These are phyloP conservation scores for Aphis craccivora DNA, from an alignment of 1,140 invertebrate genomes.

Conservation along the genomic window DNA sequence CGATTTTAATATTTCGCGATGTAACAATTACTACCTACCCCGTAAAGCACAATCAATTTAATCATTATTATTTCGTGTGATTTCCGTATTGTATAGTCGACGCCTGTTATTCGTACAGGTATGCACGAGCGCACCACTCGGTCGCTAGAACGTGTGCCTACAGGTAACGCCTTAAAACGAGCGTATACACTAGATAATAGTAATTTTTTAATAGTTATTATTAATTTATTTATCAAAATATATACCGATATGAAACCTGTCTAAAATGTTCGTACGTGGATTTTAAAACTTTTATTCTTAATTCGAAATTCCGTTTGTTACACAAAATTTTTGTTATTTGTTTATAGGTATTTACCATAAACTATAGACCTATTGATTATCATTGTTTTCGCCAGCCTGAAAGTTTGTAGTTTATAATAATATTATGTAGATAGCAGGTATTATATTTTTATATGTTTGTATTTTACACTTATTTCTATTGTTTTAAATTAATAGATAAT, in stretches of 20 bases:
- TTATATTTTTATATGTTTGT: neutral
- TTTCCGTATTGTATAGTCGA: neutral
- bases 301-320: too few relatives aligned
- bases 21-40: neutral
- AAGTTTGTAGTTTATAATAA: neutral
- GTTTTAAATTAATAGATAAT: neutral
- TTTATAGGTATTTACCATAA: neutral
- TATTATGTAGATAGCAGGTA: too few relatives aligned
- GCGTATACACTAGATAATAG: too few relatives aligned
- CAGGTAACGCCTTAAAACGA: slow-evolving; percentile 39
- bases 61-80: neutral
- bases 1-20: neutral
- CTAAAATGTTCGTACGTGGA: neutral
- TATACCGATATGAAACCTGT: neutral
- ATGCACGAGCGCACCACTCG: neutral
- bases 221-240: too few relatives aligned
- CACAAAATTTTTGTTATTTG: neutral
- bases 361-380: neutral
- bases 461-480: neutral
- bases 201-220: neutral
- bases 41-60: neutral
- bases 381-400: neutral
- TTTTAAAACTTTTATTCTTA: neutral
- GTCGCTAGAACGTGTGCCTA: slow-evolving; percentile 25
- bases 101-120: slow-evolving; percentile 40